phyloP scores from a whole-genome alignment of 2,797 vertebrate genomes.

The Oreortyx pictus region DNA sequence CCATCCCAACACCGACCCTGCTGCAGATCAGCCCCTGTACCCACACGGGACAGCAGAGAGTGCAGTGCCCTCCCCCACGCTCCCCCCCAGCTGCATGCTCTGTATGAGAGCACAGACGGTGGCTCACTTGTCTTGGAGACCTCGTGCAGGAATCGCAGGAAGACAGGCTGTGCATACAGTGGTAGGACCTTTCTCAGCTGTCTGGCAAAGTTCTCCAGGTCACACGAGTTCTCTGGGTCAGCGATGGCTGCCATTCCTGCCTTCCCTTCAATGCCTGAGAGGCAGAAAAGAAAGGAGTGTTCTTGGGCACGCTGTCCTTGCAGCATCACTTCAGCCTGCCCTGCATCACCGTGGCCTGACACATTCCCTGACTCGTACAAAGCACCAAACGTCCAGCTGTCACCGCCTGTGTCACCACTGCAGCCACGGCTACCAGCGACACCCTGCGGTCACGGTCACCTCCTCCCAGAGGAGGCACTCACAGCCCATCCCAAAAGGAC shows the following conservation, averaged over 20 bases:
- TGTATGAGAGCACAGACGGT: accelerated
- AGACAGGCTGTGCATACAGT: constrained; percentile 89
- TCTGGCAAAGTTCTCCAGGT: constrained; percentile 86
- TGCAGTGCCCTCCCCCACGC: neutral
- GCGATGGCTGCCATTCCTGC: constrained; percentile 96
- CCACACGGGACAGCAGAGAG: neutral
- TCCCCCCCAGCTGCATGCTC: neutral
- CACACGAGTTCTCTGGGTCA: constrained; percentile 80
- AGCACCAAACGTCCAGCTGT: accelerated
- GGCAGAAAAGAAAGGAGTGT: neutral
- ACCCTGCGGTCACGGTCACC: neutral
- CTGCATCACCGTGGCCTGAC: neutral
- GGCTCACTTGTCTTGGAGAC: constrained; percentile 93
- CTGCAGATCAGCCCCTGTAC: neutral
- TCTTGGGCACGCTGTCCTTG: neutral
- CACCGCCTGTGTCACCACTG: neutral
- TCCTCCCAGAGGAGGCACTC: neutral
- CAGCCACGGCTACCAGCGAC: neutral
- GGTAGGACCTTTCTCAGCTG: constrained; percentile 91
- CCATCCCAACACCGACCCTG: neutral
- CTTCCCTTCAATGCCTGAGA: constrained; percentile 91
- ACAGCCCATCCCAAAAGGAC: neutral
- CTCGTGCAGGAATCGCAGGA: constrained; percentile 90
- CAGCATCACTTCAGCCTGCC: neutral
- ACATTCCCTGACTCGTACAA: neutral